Base-by-base conservation (phyloP, 2,797 vertebrate species). In the Trematomus bernacchii region DNA sequence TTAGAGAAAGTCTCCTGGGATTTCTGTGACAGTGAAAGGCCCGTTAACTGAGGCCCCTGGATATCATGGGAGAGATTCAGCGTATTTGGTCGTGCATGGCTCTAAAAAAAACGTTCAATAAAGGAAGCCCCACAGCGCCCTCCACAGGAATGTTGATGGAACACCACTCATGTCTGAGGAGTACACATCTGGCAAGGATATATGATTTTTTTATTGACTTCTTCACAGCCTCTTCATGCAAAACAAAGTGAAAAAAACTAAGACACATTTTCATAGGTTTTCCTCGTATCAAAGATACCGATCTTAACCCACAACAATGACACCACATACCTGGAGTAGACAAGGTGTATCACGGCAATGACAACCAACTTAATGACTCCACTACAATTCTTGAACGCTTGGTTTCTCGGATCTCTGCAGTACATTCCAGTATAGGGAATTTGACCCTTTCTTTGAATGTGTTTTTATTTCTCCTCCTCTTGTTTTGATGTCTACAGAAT, bases 361-460 rank as follows among this genome's bases (percentile, higher is more conserved):
- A 91, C 84, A 74, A 88, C 87, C 71, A 83, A 89, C 81, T 83
- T 48, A 85, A 88, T 66, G 76, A 86, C 76, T 83, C 73, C 74
- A 84, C 82, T 66, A 77, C 82, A 82, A 82, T 86, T 77, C 80
- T 86, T 69, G 43, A 57, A 85, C 85, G 95, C 92, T 94, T 93
- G 70, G 90, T 93, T 94, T 61, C 91, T 95, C 86, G 84, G 87
- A 91, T 96, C 95, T 96, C 95, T 94, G 96, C 87, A 80, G 80
- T 93, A 91, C 95, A 94, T 97, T 96, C 97, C 97, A 96, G 83
- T 94, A 89, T 73, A 85, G 84, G 95, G 96, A 95, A 87, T 71
- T 92, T 85, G 55, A 92, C 52, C 93, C 93, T 94, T 93, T 96
- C 93, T 94, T 89, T 92, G 92, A 95, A 95, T 95, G 95, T 95